Evolutionary conservation across 2,113 vertebrate species (phyloP).

Genomic region (Barbus barbus): DNA sequence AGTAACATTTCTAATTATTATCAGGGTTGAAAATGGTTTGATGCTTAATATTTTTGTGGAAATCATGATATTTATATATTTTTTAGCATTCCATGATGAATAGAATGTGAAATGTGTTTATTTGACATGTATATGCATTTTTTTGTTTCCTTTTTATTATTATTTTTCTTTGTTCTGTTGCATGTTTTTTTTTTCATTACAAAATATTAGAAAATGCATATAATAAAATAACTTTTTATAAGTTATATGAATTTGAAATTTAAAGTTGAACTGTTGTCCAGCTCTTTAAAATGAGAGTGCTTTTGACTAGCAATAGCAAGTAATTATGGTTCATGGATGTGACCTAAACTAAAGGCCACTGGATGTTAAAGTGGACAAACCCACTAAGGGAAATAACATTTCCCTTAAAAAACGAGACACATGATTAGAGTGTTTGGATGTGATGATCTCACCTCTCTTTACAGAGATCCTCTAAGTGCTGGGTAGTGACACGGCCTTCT

Average conservation of each 20-base stretch:
- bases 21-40: too few relatives aligned
- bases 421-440: background rate
- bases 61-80: too few relatives aligned
- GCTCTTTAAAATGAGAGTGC: background rate
- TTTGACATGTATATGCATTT: too few relatives aligned
- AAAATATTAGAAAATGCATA: background rate
- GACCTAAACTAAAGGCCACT: background rate
- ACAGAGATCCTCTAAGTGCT: slow-evolving; percentile 84
- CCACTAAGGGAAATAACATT: background rate
- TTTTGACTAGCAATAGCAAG: background rate
- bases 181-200: background rate
- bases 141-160: too few relatives aligned
- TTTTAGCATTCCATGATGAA: too few relatives aligned
- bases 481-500: slow-evolving; percentile 78
- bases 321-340: background rate
- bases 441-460: slow-evolving; percentile 78
- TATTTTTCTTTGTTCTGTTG: background rate
- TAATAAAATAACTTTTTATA: background rate
- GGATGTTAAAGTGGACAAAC: background rate
- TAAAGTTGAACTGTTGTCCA: background rate
- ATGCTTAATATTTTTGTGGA: too few relatives aligned
- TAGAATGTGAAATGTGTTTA: too few relatives aligned
- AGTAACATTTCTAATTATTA: too few relatives aligned
- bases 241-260: background rate
- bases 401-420: background rate